Base-by-base conservation (phyloP, 2,888 invertebrate genomes). In the Diabrotica balteata region DNA sequence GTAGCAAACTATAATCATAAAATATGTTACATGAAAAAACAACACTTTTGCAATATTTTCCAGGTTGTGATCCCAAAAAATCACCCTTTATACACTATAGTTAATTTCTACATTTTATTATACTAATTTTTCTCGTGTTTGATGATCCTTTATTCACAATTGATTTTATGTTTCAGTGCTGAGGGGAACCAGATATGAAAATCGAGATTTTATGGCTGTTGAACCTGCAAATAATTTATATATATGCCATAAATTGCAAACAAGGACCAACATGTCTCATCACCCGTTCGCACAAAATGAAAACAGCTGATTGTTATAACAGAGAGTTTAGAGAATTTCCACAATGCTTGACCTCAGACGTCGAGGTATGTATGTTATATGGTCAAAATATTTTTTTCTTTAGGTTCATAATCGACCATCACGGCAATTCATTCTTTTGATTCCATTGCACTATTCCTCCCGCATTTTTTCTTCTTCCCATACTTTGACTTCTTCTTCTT, bases 281-380 rank as follows among this genome's bases (percentile, higher is more conserved):
- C 7, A 70, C 68, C 7, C 66, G 77, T 45, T 72, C 78, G 5
- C 80, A 78, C 59, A 78, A 79, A 60, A 76, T 82, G 75, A 78
- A 77, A 71, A 76, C 76, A 44, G 81, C 81, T 5, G 82, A 84
- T 72, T 84, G 84, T 72, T 81, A 76, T 66, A 68, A 79, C n/a
- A 76, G 71, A 68, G 75, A 82, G 51, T 75, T 82, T 49, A 76
- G 72, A 59, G 62, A 70, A 54, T 78, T 84, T 68, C 82, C 84
- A 0, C 78, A 79, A 70, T 83, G 83, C 71, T 67, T 82, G 8
- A 72, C 79, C 11, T 77, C 73, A 50, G 79, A 81, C 73, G 74
- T 80, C 7, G 82, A 84, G 77, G 84, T 83, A 78, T 77, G 74
- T 73, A 69, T 9, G 47, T 59, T 52, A 10, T 47, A 47, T 10